These are phyloP conservation scores for Mallotus villosus DNA, from an alignment of 2,797 vertebrate genomes.

Conservation along the genomic window DNA sequence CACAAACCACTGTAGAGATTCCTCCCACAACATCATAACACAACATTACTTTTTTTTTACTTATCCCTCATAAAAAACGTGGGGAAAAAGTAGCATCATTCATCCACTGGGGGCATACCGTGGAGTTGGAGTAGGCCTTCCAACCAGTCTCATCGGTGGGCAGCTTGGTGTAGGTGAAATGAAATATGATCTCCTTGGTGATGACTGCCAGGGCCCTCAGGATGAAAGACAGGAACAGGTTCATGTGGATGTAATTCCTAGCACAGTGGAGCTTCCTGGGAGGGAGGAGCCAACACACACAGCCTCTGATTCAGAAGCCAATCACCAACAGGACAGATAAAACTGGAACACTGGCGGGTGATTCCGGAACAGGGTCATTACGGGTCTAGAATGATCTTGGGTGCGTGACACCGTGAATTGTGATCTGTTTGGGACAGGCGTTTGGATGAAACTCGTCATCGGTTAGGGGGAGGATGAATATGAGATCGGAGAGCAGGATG, in stretches of 20 bases:
- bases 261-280: constrained; percentile 97
- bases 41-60: too few species aligned
- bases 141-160: constrained; percentile 82
- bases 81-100: not conserved
- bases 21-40: too few species aligned
- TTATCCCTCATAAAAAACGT: too few species aligned
- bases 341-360: too few species aligned
- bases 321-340: not conserved
- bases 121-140: constrained; percentile 77
- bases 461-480: too few species aligned
- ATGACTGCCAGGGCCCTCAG: constrained; percentile 83
- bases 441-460: too few species aligned
- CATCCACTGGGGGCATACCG: constrained; percentile 65
- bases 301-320: constrained; percentile 28
- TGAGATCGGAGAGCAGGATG: too few species aligned
- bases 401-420: too few species aligned
- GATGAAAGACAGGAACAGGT: constrained; percentile 94
- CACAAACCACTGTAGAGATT: too few species aligned
- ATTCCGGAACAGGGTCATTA: too few species aligned
- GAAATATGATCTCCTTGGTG: constrained; percentile 80
- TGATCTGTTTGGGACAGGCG: too few species aligned
- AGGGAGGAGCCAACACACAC: constrained; percentile 48
- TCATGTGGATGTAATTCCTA: constrained; percentile 98
- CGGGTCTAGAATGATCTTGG: too few species aligned
- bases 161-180: constrained; percentile 76